Base-by-base conservation (phyloP, 2,888 invertebrate genomes). In the Augochlorella aurata region DNA sequence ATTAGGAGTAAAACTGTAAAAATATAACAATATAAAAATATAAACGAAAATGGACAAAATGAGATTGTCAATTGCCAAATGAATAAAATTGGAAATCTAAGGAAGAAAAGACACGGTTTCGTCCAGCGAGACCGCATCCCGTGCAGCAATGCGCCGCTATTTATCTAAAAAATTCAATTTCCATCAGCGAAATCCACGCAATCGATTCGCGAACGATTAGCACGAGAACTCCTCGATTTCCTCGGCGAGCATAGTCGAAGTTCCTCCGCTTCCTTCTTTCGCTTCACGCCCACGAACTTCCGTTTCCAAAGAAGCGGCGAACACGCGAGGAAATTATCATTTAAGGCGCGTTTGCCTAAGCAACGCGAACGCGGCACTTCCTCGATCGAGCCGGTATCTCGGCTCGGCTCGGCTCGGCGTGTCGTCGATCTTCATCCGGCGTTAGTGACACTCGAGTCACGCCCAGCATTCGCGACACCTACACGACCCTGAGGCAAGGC, bases 401-500 rank as follows among this genome's bases (percentile, higher is more conserved):
- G 38, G 38, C 38, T 5, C 38, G 38, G 38, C 38, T 38, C 38
- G 38, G 0, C n/a, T 49, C 38, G 66, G 18, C 65, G 54, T 69
- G 74, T 75, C 74, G 74, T 82, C 73, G 75, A 81, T 82, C 77
- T 76, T 75, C 71, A 52, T 82, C 75, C 74, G 65, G 68, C 10
- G 47, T 21, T 47, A 76, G 79, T 74, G 82, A 85, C 85, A 82
- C 81, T 58, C 77, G 73, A 81, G 80, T 84, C 84, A 84, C 82
- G 80, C 85, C 85, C 77, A 80, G 77, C 69, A 79, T 84, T 79
- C 82, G 69, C 79, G 87, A 84, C 84, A 86, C 84, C 80, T 80
- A 86, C 84, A 68, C 71, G 75, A 78, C 80, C 82, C 85, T 54
- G 80, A 63, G 16, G 21, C 12, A 52, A 47, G 38, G 63, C 72